Evolutionary conservation across 2,797 vertebrate genomes (phyloP), one percentile per base, ranked within the genome.

Genomic region (Hypotaenidia philippensis): DNA sequence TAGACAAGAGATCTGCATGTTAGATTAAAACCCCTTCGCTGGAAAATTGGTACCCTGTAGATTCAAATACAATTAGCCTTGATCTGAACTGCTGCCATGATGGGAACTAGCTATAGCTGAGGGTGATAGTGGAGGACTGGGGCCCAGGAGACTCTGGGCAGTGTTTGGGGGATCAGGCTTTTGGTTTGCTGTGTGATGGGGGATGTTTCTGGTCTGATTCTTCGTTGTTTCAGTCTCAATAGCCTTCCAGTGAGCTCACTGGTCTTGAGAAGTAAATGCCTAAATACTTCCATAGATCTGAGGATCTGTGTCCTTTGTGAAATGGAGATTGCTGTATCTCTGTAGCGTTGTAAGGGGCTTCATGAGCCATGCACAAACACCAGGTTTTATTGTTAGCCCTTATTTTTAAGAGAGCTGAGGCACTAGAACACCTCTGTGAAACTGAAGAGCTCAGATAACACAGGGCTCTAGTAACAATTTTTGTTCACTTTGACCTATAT

Each of bases 1-100:
- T 66, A 96, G 95, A 96, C 91, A 96, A 94, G 94, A 95, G 95
- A 96, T 96, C 94, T 91, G 93, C 94, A 68, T 74, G 92, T 97
- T 97, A 97, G 96, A 96, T 97, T 97, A 96, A 97, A 97, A 95
- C 85, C 95, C 91, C 83, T 76, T 86, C 3, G 80, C 94, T 96
- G 95, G 96, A 96, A 97, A 97, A 97, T 96, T 93, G 94, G 95
- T 96, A 70, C 93, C 95, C 89, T 90, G 94, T 94, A 97, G 92
- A 90, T 96, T 95, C 87, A 91, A 86, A 96, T 7, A 84, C 79
- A 91, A 87, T 96, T 96, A 96, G 95, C 95, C 93, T 60, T 70
- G 91, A 66, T 96, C 94, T 87, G 89, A 96, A 29, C 89, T 22
- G 76, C 87, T 89, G 70, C 91, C 55, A 15, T 1, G 1, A 45